Base-by-base conservation (phyloP, 2,888 invertebrate genomes). In the Blastobasis lacticolella region DNA sequence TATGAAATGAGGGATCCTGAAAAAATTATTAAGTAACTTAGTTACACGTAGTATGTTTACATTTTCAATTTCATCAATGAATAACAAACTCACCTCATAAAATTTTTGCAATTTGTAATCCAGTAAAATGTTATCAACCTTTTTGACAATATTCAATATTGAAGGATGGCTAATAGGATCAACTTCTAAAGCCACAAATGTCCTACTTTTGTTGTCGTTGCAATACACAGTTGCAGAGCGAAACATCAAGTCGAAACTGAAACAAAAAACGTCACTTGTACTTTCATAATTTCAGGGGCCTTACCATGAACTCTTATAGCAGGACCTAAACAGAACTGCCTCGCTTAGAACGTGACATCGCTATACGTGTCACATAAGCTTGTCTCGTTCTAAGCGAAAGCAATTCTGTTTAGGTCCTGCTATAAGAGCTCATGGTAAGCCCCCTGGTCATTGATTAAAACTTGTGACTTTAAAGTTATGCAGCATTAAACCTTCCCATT, bases 191-290 rank as follows among this genome's bases (percentile, higher is more conserved):
- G 94, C 93, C 58, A 97, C 77, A 78, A 97, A 97, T 1, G 97
- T 96, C 59, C 96, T 92, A 4, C 94, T 94, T 53, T 90, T 90
- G 61, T 97, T 95, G 64, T 96, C 96, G 78, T 97, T 97, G 56
- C 92, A 92, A 68, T 94, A 96, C 23, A 95, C 85, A 64, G 92
- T 90, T 5, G 96, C 72, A 49, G 86, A 81, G 56, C 89, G 86
- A 65, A 94, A 90, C 49, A 89, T 80, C 52, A 94, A 64, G 23
- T 87, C 64, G 81, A 94, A 92, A 61, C 91, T 92, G 66, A 46
- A 82, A 81, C 56, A 49, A 50, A 37, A 60, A 57, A 49, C 46
- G 47, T 45, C 23, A 8, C 41, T 40, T 46, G 36, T n/a, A 49
- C 53, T 51, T 46, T 52, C 40, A 43, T 47, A 48, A 48, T 10